Base-by-base conservation (phyloP, 2,888 invertebrate species). In the Drosophila bunnanda region DNA sequence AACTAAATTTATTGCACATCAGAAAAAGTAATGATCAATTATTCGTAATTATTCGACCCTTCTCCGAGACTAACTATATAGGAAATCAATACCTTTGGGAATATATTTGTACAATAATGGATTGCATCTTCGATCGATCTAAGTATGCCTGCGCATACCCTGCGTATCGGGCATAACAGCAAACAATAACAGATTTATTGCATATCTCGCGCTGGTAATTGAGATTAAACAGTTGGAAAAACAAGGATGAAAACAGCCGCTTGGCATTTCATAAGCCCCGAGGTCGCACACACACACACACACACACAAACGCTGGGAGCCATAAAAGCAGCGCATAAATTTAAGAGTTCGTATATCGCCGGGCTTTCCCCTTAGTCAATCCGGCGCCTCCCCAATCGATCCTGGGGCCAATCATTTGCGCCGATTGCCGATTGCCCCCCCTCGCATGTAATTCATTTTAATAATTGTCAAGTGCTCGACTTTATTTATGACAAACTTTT, bases 161-260 rank as follows among this genome's bases (percentile, higher is more conserved):
- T 22, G 46, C 36, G 32, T 20, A 74, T 72, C 36, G 46, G 75
- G 13, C 65, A 43, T 75, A 57, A 57, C 74, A 64, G 74, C 76
- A 83, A 88, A 89, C 85, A 89, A 87, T 81, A 84, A 89, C 85
- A 87, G 85, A 89, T 86, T 89, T 89, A 88, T 86, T 78, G 89
- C 86, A 84, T 80, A 86, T 89, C 85, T 86, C 77, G 71, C 79
- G 70, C 86, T 88, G 82, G 82, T 86, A 89, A 86, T 86, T 89
- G 89, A 89, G 89, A 89, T 89, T 86, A 89, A 89, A 88, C 82
- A 89, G 80, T 86, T 88, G 76, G 79, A 88, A 83, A 85, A 66
- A 66, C 67, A 54, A 54, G 68, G 39, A 67, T 30, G 70, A 67
- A 69, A 88, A 77, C 88, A 89, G 77, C 75, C 85, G 89, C 77